Conservation (phyloP, 2,113 vertebrate species). For the Cairina moschata region DNA sequence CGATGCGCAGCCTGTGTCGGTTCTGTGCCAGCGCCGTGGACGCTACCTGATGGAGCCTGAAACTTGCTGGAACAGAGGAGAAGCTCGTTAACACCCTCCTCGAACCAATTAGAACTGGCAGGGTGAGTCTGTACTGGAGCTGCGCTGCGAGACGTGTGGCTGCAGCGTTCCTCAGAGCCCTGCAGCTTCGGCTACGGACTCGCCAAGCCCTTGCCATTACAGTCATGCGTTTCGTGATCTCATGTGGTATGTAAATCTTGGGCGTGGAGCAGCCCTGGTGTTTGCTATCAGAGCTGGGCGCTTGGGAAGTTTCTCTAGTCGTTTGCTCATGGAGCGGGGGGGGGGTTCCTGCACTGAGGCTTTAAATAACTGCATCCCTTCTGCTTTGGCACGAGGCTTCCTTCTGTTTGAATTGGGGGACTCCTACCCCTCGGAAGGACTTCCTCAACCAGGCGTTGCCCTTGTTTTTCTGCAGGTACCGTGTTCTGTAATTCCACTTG, state of each 20-base stretch:
- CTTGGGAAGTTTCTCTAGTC: not conserved
- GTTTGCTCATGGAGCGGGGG: not conserved
- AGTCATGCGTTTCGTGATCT: rapidly evolving
- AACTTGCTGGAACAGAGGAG: conserved; percentile 27
- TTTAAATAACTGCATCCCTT: not conserved
- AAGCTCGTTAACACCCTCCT: not conserved
- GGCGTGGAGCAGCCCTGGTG: not conserved
- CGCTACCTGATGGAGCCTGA: not conserved
- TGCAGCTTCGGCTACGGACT: not conserved
- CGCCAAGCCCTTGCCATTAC: rapidly evolving
- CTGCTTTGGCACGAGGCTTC: not conserved
- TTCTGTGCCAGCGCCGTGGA: not conserved
- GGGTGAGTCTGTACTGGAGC: not conserved
- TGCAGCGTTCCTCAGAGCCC: not conserved
- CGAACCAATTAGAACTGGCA: not conserved
- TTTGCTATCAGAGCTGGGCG: not conserved
- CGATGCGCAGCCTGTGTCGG: rapidly evolving
- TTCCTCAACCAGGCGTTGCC: not conserved
- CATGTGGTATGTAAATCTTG: not conserved
- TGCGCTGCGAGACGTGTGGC: not conserved
- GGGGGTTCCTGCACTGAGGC: not conserved
- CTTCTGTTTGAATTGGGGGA: not conserved
- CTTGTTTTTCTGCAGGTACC: not conserved
- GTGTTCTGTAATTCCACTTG: not conserved
- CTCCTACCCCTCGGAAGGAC: not conserved